phyloP scores from a whole-genome alignment of 92 coral and sea anemone genomes.

The Palythoa grandis region DNA sequence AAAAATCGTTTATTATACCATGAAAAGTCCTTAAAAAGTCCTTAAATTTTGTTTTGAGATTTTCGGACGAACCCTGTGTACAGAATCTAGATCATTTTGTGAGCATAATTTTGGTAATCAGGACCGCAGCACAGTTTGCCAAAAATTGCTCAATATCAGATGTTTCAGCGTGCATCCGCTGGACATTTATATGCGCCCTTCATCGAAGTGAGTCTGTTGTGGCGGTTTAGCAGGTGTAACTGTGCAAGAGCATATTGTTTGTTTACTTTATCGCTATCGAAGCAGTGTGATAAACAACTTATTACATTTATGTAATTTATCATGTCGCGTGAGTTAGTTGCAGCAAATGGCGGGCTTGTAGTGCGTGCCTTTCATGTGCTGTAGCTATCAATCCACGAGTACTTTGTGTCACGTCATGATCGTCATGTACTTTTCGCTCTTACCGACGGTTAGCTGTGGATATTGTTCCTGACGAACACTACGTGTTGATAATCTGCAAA shows the following conservation, averaged over 20 bases:
- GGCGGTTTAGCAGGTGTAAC: neutral
- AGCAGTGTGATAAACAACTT: neutral
- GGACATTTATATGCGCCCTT: neutral
- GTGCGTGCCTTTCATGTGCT: neutral
- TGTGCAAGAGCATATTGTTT: neutral
- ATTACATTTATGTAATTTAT: neutral
- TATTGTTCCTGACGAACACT: conserved; percentile 16
- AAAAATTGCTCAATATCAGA: too few species aligned
- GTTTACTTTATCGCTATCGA: neutral
- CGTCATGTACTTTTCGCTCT: neutral
- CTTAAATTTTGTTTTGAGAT: too few species aligned
- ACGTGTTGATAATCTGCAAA: neutral
- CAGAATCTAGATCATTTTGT: too few species aligned
- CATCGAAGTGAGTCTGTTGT: neutral
- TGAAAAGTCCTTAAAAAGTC: too few species aligned
- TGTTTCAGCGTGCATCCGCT: neutral
- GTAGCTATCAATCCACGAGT: neutral
- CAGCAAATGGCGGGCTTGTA: neutral
- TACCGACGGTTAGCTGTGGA: neutral
- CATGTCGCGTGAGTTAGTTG: conserved; percentile 17
- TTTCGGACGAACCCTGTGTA: too few species aligned
- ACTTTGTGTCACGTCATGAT: neutral
- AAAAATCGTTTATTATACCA: too few species aligned
- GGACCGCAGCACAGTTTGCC: too few species aligned
- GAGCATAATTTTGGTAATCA: too few species aligned